Base-by-base conservation (phyloP, 2,113 vertebrate species). In the Prunella himalayana region DNA sequence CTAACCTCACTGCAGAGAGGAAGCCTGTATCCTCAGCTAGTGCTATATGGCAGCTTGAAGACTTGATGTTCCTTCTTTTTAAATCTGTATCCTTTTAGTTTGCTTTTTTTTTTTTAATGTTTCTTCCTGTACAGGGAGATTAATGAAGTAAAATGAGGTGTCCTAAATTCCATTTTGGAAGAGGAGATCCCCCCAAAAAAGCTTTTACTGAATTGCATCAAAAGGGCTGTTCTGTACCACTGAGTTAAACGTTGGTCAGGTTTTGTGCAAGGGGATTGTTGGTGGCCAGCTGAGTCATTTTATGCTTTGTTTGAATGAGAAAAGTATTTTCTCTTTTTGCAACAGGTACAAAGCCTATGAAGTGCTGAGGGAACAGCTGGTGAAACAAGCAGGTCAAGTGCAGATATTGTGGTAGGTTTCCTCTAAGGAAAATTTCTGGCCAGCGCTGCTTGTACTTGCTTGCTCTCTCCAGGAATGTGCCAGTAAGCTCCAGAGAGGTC, bases 281-380 rank as follows among this genome's bases (percentile, higher is more conserved):
- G 28, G 47, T 57, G 59, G 33, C 31, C 54, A 77, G 39, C 39
- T 72, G 69, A 94, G 72, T 90, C 33, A 89, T 93, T 87, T 94
- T 68, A 78, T 54, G 54, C 20, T 81, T 85, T 1, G 0, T 82
- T 85, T 30, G 18, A 94, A 94, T 72, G 50, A 88, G 1, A 85
- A 61, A 39, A 39, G 18, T 11, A 59, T 60, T 76, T 88, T 70
- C 23, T 92, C 11, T 78, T 85, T 86, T 89, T 47, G 21, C n/a
- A 45, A 88, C 93, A 97, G 91, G 90, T 96, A 94, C 88, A 71
- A 92, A 76, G 30, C 37, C 86, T 72, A 35, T 87, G 80, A 81
- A 81, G 51, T 39, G 41, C 78, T 54, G 59, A 44, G 47, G 63
- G 51, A 95, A 90, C 94, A 97, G 96, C 94, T 97, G 97, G 68